Conservation (phyloP, 2,888 invertebrate genomes). For the Myopa tessellatipennis region DNA sequence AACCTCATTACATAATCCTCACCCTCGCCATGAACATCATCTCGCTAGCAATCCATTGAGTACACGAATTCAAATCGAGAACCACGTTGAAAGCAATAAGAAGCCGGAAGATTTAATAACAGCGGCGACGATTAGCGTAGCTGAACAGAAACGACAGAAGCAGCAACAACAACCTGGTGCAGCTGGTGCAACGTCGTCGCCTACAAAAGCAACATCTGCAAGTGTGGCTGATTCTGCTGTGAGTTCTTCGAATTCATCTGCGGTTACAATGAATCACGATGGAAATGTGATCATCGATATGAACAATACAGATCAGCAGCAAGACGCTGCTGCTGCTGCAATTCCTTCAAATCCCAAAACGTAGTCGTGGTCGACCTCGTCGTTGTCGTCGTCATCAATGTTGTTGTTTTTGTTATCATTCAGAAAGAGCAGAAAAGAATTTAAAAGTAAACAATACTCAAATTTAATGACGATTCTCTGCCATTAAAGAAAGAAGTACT, state of each 20-base stretch:
- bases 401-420: no score
- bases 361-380: conserved; percentile 27
- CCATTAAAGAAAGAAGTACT: no score
- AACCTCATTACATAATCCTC: conserved; percentile 53
- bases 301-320: conserved; percentile 41
- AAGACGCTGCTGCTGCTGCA: neutral
- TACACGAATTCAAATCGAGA: conserved; percentile 25
- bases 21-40: conserved; percentile 41
- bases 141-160: conserved; percentile 35
- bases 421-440: no score
- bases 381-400: no score
- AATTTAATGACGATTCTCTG: no score
- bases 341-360: conserved; percentile 36
- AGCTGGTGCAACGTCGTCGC: neutral
- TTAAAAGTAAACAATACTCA: no score
- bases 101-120: no score
- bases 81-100: conserved; percentile 11
- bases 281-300: conserved; percentile 54
- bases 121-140: conserved; percentile 47
- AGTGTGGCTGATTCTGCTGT: conserved; percentile 2
- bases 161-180: no score
- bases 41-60: conserved; percentile 27
- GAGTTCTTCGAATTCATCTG: neutral
- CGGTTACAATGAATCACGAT: conserved; percentile 19
- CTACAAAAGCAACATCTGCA: neutral